Conservation (phyloP, 2,113 vertebrate species). For the Notiomystis cincta region DNA sequence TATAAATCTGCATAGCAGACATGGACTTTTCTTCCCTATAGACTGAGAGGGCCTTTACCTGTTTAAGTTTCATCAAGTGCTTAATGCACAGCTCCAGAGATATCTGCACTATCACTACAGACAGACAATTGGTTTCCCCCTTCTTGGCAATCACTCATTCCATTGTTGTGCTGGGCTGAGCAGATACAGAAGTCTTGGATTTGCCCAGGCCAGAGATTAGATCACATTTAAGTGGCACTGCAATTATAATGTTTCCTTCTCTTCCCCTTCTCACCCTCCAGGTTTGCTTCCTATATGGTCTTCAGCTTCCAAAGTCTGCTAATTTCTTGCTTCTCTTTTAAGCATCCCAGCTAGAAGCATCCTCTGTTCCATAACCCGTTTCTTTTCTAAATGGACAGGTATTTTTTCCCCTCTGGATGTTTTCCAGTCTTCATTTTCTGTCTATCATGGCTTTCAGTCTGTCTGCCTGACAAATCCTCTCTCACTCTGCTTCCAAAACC, state of each 20-base stretch:
- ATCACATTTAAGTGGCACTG: not conserved
- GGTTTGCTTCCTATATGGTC: not conserved
- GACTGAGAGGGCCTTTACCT: not conserved
- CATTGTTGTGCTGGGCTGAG: not conserved
- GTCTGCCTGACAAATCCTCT: not conserved
- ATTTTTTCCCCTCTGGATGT: not conserved
- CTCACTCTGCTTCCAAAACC: not conserved
- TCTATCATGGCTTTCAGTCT: not conserved
- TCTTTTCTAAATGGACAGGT: not conserved
- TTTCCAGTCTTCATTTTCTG: conserved; percentile 6
- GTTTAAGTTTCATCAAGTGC: not conserved
- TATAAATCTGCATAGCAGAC: not conserved
- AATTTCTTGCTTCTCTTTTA: not conserved
- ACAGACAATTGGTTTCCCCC: not conserved
- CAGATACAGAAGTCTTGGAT: not conserved
- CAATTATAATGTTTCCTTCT: not conserved
- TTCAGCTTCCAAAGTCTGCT: not conserved
- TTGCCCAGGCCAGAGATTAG: not conserved
- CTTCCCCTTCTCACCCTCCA: not conserved
- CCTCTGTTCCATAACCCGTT: not conserved
- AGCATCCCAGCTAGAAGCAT: not conserved
- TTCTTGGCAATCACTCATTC: not conserved
- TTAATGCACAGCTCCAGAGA: not conserved
- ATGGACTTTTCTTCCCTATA: not conserved
- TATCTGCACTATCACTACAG: not conserved